These are phyloP conservation scores for Aurelia aurita DNA, from an alignment of 30 jellyfish, hydroid and myxozoan genomes.

Conservation along the genomic window DNA sequence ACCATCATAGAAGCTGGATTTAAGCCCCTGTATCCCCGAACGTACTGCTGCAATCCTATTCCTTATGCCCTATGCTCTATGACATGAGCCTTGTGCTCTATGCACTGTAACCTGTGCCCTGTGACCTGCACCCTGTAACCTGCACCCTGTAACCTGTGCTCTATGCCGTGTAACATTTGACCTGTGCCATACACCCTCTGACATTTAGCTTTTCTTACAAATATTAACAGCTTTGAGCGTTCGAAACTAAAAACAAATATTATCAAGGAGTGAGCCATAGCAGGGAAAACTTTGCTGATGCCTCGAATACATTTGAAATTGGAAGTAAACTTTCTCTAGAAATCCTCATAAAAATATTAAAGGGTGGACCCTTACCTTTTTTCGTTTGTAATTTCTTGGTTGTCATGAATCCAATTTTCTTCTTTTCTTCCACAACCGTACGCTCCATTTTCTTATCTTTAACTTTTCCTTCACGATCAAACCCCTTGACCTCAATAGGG, in stretches of 20 bases:
- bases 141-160: no score
- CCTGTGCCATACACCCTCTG: no score
- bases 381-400: slow-evolving; percentile 11
- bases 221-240: neutral
- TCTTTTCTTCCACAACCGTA: neutral
- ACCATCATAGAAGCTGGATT: no score
- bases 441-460: neutral
- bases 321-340: no score
- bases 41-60: no score
- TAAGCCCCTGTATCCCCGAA: no score
- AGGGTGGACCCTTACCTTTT: slow-evolving; percentile 7
- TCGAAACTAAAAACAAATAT: neutral
- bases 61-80: no score
- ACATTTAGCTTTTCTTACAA: no score
- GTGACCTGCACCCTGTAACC: no score
- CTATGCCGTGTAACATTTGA: no score
- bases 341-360: neutral
- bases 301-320: neutral
- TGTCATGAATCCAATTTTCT: neutral
- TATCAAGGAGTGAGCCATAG: neutral
- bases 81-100: no score
- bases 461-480: neutral
- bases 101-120: no score
- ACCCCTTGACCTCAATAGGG: slow-evolving; percentile 30
- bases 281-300: neutral